A percentile compares a stretch with the other conserved stretches of the same genome.
Conservation (phyloP, 2,113 vertebrate species). For the Picathartes gymnocephalus region DNA sequence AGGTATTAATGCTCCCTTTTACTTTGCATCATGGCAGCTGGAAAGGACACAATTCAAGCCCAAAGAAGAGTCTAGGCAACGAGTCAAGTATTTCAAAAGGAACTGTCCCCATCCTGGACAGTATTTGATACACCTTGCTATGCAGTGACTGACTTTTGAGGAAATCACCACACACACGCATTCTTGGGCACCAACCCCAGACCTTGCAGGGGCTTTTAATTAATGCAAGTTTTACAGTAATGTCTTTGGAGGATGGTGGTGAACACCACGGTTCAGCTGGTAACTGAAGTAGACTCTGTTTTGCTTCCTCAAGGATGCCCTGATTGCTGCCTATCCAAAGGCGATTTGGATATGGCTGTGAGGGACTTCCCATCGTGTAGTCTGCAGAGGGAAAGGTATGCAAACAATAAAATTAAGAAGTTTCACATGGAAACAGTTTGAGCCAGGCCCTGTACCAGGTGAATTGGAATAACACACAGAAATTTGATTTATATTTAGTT, state of each 20-base stretch:
- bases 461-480: background rate
- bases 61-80: background rate
- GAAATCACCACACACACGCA: background rate
- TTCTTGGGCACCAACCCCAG: background rate
- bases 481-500: background rate
- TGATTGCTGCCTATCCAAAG: background rate
- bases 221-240: background rate
- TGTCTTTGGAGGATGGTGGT: background rate
- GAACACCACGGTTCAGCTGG: background rate
- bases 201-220: background rate
- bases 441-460: background rate
- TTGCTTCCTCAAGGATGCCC: background rate
- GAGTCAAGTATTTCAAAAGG: background rate
- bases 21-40: background rate
- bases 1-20: background rate
- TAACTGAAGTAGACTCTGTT: background rate
- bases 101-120: background rate
- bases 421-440: background rate
- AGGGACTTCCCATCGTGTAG: background rate
- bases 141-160: background rate
- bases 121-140: background rate
- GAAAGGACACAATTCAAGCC: background rate
- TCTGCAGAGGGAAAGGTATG: background rate
- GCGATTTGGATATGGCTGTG: background rate
- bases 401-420: background rate